phyloP scores from a whole-genome alignment of 2,888 invertebrate species.

The Eurytoma californica region DNA sequence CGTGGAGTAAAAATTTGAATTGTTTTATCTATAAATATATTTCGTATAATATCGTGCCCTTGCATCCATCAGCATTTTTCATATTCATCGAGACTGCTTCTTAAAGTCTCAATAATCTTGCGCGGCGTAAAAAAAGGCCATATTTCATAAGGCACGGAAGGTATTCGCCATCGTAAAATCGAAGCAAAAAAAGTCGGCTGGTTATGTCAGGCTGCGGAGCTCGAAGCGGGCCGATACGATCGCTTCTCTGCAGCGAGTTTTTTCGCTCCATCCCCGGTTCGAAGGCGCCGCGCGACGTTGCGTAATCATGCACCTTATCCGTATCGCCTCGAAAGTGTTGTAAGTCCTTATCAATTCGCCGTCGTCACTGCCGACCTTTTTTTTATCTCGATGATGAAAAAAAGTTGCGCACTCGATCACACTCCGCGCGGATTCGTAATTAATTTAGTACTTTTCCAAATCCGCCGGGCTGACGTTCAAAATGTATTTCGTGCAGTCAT shows the following conservation, averaged over 20 bases:
- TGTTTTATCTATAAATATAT: too few relatives aligned
- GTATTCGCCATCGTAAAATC: too few relatives aligned
- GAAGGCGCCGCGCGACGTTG: conserved; percentile 14
- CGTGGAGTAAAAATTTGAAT: too few relatives aligned
- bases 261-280: background rate
- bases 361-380: background rate
- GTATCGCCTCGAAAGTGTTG: conserved; percentile 33
- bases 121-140: too few relatives aligned
- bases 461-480: background rate
- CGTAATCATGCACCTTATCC: conserved; percentile 23
- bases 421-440: background rate
- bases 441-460: conserved; percentile 2
- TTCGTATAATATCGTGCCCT: too few relatives aligned
- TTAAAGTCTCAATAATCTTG: too few relatives aligned
- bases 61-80: too few relatives aligned
- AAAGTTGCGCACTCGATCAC: conserved; percentile 7
- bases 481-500: background rate
- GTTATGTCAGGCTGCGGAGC: conserved; percentile 31
- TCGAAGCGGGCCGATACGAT: conserved; percentile 22
- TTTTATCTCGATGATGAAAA: conserved; percentile 18
- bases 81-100: too few relatives aligned
- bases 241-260: conserved; percentile 3
- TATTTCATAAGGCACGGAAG: too few relatives aligned
- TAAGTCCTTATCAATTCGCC: conserved; percentile 39
- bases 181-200: background rate